Evolutionary conservation across 2,888 invertebrate genomes (phyloP).

Genomic region (Neocrepidodera transversa): DNA sequence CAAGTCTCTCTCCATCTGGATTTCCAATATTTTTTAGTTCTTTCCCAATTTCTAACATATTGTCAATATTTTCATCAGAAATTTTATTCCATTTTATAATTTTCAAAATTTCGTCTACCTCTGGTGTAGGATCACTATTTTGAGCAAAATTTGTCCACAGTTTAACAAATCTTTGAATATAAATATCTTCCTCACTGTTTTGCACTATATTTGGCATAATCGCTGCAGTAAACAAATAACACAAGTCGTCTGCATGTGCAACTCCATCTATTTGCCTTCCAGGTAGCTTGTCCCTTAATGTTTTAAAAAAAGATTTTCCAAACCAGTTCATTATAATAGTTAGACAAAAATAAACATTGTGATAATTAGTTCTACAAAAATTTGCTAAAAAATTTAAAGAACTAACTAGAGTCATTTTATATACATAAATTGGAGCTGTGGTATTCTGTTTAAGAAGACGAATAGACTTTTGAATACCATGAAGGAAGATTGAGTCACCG

Average conservation of each 20-base stretch:
- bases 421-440: constrained; percentile 45
- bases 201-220: constrained; percentile 36
- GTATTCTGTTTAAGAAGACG: constrained; percentile 37
- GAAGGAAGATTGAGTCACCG: constrained; percentile 50
- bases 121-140: constrained; percentile 50
- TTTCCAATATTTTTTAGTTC: constrained; percentile 44
- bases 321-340: not conserved
- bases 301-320: not conserved
- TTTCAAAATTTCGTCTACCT: constrained; percentile 41
- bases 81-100: constrained; percentile 49
- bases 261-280: constrained; percentile 40
- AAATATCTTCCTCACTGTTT: constrained; percentile 46
- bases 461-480: constrained; percentile 44
- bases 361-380: constrained; percentile 30
- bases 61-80: constrained; percentile 39
- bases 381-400: constrained; percentile 46
- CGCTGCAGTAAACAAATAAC: constrained; percentile 49
- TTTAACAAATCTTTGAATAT: constrained; percentile 49
- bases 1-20: constrained; percentile 48
- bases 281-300: not conserved
- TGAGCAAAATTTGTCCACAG: constrained; percentile 56
- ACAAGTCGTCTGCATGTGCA: constrained; percentile 54
- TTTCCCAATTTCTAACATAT: constrained; percentile 50
- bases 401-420: constrained; percentile 48
- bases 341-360: not conserved